Conservation (phyloP, 2,888 invertebrate species). For the Phortica magna region DNA sequence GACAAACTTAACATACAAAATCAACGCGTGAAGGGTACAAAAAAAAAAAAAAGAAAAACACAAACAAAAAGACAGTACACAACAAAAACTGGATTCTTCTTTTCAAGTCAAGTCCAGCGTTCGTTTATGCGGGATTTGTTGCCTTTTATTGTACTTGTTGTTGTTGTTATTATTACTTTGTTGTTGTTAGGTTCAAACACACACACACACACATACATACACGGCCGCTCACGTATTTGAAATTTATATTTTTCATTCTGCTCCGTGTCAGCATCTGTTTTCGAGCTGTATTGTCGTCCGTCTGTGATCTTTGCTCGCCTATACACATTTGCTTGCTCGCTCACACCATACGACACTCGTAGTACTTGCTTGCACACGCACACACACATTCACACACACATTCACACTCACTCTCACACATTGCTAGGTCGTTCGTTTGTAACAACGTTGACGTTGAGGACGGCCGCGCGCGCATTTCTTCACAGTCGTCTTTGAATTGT, state of each 20-base stretch:
- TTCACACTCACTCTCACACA: no score
- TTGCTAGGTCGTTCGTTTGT: no score
- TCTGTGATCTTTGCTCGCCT: slow-evolving; percentile 13
- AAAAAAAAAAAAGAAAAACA: slow-evolving; percentile 4
- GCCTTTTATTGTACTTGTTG: slow-evolving; percentile 2
- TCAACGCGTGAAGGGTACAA: not conserved
- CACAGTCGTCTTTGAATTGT: not conserved
- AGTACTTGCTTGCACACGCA: no score
- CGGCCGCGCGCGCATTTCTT: not conserved
- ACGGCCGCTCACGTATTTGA: not conserved
- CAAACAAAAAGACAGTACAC: not conserved
- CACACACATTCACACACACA: no score
- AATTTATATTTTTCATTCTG: not conserved
- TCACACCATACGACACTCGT: not conserved
- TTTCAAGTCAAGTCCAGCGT: slow-evolving; percentile 12
- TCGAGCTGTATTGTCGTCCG: slow-evolving; percentile 1
- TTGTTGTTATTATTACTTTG: not conserved
- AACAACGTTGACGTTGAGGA: no score
- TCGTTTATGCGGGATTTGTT: slow-evolving; percentile 26
- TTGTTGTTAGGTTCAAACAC: not conserved
- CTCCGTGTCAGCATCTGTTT: slow-evolving; percentile 28
- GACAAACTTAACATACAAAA: no score
- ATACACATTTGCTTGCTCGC: not conserved
- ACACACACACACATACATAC: not conserved
- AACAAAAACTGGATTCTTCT: slow-evolving; percentile 28